A percentile compares a stretch with the other conserved stretches of the same genome.
These are phyloP conservation scores for Phalanger gymnotis DNA, from an alignment of 2,797 vertebrate species.

Conservation along the genomic window DNA sequence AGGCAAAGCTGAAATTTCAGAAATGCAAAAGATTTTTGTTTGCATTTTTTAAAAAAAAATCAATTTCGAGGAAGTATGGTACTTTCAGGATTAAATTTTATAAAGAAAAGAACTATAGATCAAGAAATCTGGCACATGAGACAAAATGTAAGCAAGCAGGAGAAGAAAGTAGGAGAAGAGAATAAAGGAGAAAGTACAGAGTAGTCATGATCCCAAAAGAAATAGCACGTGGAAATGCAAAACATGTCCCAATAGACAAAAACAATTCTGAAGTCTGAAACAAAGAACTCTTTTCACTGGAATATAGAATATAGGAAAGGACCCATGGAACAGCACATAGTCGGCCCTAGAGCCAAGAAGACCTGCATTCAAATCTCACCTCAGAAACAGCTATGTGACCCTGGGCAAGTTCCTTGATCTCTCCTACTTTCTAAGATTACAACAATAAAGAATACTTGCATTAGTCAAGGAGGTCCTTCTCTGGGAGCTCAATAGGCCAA, in stretches of 20 bases:
- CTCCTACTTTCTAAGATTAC: background rate
- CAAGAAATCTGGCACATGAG: background rate
- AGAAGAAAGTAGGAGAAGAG: conserved; percentile 23
- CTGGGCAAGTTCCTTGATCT: background rate
- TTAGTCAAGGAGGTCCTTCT: background rate
- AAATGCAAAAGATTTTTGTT: background rate
- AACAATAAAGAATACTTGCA: background rate
- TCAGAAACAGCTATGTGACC: background rate
- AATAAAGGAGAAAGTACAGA: background rate
- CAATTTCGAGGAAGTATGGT: background rate
- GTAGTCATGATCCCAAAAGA: conserved; percentile 10
- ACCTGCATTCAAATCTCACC: background rate
- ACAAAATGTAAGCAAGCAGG: background rate
- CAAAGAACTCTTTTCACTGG: background rate
- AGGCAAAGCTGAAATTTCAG: background rate
- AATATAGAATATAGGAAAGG: background rate
- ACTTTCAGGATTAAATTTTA: conserved; percentile 13
- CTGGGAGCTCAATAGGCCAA: background rate
- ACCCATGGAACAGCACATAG: background rate
- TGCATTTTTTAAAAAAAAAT: background rate
- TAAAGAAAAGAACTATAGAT: background rate
- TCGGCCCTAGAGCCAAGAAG: background rate
- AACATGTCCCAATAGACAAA: background rate
- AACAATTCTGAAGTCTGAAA: conserved; percentile 12
- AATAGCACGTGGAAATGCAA: conserved; percentile 11